Conservation (phyloP, 2,888 invertebrate species). For the Papilio protenor region DNA sequence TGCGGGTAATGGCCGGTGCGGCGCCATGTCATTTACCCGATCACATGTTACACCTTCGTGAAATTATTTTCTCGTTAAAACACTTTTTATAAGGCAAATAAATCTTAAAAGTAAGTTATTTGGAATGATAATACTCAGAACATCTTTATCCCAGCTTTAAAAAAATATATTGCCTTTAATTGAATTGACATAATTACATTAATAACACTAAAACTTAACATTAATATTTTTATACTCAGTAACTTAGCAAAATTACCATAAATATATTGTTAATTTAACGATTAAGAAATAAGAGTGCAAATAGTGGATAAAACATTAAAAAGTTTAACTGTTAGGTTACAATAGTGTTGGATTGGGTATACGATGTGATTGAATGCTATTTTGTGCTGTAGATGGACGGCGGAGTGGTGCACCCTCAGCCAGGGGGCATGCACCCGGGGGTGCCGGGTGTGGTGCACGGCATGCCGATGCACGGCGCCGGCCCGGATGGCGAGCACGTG, state of each 20-base stretch:
- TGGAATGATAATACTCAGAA: too few species aligned
- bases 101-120: neutral
- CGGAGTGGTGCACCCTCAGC: conserved; percentile 71
- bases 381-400: conserved; percentile 71
- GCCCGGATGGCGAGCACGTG: conserved; percentile 75
- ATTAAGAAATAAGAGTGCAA: neutral
- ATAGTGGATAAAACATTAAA: neutral
- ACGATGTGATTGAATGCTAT: conserved; percentile 2
- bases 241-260: neutral
- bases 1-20: conserved; percentile 72
- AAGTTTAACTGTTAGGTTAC: neutral
- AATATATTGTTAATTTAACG: neutral
- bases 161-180: neutral
- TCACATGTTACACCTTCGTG: conserved; percentile 58
- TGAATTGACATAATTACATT: neutral
- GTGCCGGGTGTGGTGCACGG: conserved; percentile 73
- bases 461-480: conserved; percentile 74
- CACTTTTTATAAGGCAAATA: neutral
- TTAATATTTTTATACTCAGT: neutral
- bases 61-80: neutral
- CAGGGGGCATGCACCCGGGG: conserved; percentile 70
- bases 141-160: neutral
- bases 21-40: conserved; percentile 73
- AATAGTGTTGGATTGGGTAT: neutral
- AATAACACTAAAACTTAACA: neutral